These are phyloP conservation scores for Heliothis subflexa DNA, from an alignment of 1,140 invertebrate species.

Conservation along the genomic window DNA sequence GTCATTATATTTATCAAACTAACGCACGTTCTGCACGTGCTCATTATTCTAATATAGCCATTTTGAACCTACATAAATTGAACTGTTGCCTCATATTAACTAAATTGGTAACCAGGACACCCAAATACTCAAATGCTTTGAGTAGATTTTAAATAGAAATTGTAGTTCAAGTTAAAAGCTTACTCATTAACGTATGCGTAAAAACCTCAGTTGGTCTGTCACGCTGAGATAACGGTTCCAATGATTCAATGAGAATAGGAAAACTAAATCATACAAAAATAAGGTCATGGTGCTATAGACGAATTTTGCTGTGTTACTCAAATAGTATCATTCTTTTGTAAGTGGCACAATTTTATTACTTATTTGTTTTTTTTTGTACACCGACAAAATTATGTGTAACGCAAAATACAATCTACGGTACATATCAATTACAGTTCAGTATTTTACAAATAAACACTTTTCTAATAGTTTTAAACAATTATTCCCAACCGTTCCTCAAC, in stretches of 20 bases:
- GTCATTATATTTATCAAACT: slow-evolving; percentile 31
- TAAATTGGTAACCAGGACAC: neutral
- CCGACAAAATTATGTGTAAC: neutral
- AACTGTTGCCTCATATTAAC: neutral
- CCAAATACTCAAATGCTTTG: neutral
- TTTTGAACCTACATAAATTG: neutral
- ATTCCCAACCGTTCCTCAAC: slow-evolving; percentile 29
- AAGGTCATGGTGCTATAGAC: slow-evolving; percentile 12
- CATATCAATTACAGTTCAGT: neutral
- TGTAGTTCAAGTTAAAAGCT: slow-evolving; percentile 10
- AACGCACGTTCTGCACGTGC: slow-evolving; percentile 16
- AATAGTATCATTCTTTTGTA: neutral
- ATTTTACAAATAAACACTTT: neutral
- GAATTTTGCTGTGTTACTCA: neutral
- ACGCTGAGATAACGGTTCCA: slow-evolving; percentile 49
- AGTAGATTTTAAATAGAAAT: slow-evolving; percentile 1
- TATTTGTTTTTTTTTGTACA: neutral
- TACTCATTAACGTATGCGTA: slow-evolving; percentile 48
- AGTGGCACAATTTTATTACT: neutral
- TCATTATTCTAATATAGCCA: neutral
- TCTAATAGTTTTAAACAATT: slow-evolving; percentile 44
- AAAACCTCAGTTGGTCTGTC: slow-evolving; percentile 45
- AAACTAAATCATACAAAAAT: slow-evolving; percentile 33
- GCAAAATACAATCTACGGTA: too few species aligned
- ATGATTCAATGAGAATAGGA: slow-evolving; percentile 57